Conservation (phyloP, 2,113 vertebrate species). For the Colaptes auratus region DNA sequence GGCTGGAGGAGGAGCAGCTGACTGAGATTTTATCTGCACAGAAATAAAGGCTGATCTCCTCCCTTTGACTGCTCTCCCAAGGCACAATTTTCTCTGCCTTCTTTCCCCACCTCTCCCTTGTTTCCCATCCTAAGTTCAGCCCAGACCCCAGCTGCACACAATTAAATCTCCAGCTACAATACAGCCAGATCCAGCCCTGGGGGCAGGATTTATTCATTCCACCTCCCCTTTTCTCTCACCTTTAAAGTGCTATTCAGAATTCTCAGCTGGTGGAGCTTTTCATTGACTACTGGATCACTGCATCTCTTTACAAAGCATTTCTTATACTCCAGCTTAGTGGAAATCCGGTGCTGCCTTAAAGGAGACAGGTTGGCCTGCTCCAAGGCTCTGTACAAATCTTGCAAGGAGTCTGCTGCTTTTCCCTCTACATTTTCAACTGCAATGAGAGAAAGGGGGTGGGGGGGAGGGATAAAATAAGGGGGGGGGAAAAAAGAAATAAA, state of each 20-base stretch:
- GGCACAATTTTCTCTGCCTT: background rate
- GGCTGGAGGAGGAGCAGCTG: background rate
- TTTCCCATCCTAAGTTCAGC: background rate
- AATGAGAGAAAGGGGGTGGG: conserved; percentile 55
- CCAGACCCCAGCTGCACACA: background rate
- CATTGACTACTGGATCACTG: conserved; percentile 94
- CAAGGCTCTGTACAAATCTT: conserved; percentile 93
- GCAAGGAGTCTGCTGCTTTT: conserved; percentile 88
- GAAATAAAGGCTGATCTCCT: conserved; percentile 11
- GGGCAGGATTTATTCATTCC: background rate
- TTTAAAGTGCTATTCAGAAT: conserved; percentile 98
- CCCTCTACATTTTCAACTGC: conserved; percentile 81
- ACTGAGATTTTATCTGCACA: conserved; percentile 15
- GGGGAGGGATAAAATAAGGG: background rate
- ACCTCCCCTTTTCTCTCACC: conserved; percentile 78
- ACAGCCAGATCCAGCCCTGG: background rate
- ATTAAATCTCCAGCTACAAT: background rate
- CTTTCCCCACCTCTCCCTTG: background rate
- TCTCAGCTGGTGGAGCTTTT: conserved; percentile 93
- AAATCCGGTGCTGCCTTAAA: conserved; percentile 87
- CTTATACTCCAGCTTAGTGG: conserved; percentile 91
- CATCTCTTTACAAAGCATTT: conserved; percentile 92
- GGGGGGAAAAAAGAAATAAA: conserved; percentile 25
- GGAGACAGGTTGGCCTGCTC: conserved; percentile 93
- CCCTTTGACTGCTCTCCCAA: background rate